Conservation (phyloP, 2,113 vertebrate genomes). For the Haemorhous mexicanus region DNA sequence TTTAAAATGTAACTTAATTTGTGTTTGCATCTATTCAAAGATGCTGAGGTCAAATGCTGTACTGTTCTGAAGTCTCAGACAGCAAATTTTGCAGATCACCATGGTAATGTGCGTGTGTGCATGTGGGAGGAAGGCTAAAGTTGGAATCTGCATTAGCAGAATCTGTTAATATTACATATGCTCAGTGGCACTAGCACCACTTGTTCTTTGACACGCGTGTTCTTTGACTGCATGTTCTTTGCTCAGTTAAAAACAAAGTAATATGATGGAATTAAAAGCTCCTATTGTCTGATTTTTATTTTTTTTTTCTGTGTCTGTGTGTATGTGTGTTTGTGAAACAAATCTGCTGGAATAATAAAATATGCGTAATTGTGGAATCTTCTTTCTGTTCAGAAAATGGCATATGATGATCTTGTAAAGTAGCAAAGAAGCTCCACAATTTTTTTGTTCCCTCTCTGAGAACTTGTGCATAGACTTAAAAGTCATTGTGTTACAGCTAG, state of each 20-base stretch:
- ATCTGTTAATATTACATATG: neutral
- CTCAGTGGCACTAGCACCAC: neutral
- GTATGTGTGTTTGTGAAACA: neutral
- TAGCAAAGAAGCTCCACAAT: neutral
- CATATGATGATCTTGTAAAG: neutral
- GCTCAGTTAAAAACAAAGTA: conserved; percentile 6
- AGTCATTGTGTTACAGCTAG: neutral
- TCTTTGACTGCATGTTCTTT: neutral
- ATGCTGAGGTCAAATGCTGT: conserved; percentile 6
- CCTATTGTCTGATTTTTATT: neutral
- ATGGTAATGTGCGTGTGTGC: conserved; percentile 23
- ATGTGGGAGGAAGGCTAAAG: neutral
- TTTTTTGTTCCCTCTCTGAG: neutral
- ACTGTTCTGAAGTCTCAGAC: neutral
- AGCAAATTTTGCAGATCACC: conserved; percentile 40
- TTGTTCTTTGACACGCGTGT: neutral
- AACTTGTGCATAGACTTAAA: neutral
- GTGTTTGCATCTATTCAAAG: neutral
- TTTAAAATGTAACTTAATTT: conserved; percentile 23
- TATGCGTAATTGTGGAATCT: neutral
- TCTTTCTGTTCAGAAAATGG: neutral
- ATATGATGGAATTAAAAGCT: neutral
- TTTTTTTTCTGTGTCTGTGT: neutral
- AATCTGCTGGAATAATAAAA: neutral
- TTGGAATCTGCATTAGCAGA: neutral